phyloP scores from a whole-genome alignment of 2,888 invertebrate species.

The Caenorhabditis japonica region DNA sequence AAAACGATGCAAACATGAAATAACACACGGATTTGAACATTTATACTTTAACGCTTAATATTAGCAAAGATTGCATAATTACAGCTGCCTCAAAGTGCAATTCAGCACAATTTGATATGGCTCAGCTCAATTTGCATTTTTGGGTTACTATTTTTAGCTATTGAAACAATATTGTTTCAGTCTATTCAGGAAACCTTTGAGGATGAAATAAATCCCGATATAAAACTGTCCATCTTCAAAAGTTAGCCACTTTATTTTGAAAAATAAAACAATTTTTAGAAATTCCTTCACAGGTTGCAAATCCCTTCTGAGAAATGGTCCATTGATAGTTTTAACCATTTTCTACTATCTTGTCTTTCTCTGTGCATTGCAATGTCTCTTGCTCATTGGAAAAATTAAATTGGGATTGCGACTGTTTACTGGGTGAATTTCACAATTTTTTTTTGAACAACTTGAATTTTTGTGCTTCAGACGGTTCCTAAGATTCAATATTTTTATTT shows the following conservation, averaged over 20 bases:
- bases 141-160: slow-evolving; percentile 2
- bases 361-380: slow-evolving; percentile 16
- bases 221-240: background rate
- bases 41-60: too few species aligned
- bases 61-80: background rate
- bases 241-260: background rate
- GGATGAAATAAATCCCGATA: background rate
- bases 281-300: background rate
- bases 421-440: slow-evolving; percentile 12
- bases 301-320: background rate
- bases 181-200: background rate
- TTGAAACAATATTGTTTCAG: background rate
- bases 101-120: slow-evolving; percentile 2
- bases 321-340: background rate
- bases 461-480: slow-evolving; percentile 18
- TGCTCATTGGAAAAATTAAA: slow-evolving; percentile 24
- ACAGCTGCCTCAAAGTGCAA: slow-evolving; percentile 22
- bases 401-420: slow-evolving; percentile 20
- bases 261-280: background rate
- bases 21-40: too few species aligned
- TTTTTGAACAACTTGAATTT: background rate
- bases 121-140: slow-evolving; percentile 6
- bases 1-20: too few species aligned
- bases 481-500: slow-evolving; percentile 1
- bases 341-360: slow-evolving; percentile 21